A percentile compares a stretch with the other conserved stretches of the same genome.
Evolutionary conservation across 2,797 vertebrate species (phyloP).

Genomic region (Channallabes apus): DNA sequence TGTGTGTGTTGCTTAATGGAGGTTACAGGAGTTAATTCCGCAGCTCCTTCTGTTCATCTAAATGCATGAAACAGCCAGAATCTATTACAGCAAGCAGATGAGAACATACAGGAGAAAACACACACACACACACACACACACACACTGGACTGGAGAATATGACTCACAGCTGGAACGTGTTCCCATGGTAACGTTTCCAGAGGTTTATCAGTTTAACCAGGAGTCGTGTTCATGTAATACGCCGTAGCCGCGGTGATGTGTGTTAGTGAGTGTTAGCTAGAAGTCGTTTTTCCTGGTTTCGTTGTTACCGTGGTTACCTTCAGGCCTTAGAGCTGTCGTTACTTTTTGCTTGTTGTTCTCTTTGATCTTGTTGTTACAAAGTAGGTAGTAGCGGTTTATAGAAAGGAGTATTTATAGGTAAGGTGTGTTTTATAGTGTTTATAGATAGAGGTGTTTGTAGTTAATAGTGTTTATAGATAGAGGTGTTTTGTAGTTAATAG

Average conservation of each 20-base stretch:
- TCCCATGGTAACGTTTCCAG: constrained; percentile 8
- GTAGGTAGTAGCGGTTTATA: too few species aligned
- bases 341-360: not conserved
- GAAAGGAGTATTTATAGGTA: too few species aligned
- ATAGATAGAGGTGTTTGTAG: too few species aligned
- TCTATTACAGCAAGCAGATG: constrained; percentile 29
- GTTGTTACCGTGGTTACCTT: not conserved
- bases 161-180: not conserved
- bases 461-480: too few species aligned
- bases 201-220: not conserved
- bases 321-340: not conserved
- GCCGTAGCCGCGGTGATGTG: too few species aligned
- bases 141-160: not conserved
- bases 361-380: too few species aligned
- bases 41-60: constrained; percentile 36
- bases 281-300: not conserved
- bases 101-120: constrained; percentile 2
- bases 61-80: constrained; percentile 41
- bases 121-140: constrained; percentile 16
- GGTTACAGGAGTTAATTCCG: constrained; percentile 57
- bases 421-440: too few species aligned
- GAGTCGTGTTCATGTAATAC: not conserved
- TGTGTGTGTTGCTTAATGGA: not conserved
- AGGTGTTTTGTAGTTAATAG: too few species aligned
- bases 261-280: not conserved